These are phyloP conservation scores for Limnephilus auricula DNA, from an alignment of 2,888 invertebrate genomes.

Conservation along the genomic window DNA sequence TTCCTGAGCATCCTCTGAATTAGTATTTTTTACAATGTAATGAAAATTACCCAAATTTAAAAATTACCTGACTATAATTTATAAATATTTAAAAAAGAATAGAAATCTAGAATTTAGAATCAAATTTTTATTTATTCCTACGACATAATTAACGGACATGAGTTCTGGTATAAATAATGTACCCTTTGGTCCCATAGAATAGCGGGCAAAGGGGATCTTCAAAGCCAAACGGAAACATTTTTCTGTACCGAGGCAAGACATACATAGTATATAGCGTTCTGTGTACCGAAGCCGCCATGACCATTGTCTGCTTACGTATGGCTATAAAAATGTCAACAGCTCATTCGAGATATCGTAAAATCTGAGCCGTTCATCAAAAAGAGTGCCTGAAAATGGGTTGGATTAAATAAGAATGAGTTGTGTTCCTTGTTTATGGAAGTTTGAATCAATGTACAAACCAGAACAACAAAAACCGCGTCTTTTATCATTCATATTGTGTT, in stretches of 20 bases:
- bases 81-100: too few relatives aligned
- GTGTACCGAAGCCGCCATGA: neutral
- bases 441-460: neutral
- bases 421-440: neutral
- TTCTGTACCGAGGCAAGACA: neutral
- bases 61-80: too few relatives aligned
- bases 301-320: constrained; percentile 10
- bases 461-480: neutral
- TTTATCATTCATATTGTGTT: neutral
- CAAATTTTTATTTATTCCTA: too few relatives aligned
- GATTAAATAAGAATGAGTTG: neutral
- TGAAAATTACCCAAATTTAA: too few relatives aligned
- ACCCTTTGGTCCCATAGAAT: too few relatives aligned
- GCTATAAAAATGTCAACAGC: constrained; percentile 12
- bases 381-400: constrained; percentile 23
- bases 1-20: too few relatives aligned
- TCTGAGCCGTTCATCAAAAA: constrained; percentile 15
- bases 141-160: too few relatives aligned
- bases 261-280: constrained; percentile 9
- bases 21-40: too few relatives aligned
- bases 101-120: too few relatives aligned
- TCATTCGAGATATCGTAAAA: constrained; percentile 32
- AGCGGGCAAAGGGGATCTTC: neutral
- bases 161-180: too few relatives aligned
- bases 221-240: constrained; percentile 45